Evolutionary conservation across 1,140 invertebrate genomes (phyloP), one percentile per base, ranked within the genome.

Genomic region (Metopolophium dirhodum): DNA sequence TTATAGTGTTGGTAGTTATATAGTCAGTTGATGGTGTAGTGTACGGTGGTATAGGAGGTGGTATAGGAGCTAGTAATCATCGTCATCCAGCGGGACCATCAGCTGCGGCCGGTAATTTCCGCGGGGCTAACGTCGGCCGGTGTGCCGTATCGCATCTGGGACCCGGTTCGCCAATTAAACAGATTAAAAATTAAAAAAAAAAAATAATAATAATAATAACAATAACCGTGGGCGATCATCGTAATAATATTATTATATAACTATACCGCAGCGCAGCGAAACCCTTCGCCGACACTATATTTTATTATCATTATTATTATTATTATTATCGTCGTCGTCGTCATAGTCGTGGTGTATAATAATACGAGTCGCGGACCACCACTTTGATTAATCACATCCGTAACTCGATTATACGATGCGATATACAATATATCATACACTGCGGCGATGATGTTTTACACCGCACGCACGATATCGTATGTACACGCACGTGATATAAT

Each of bases 161-260:
- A 41, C 91, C 82, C 77, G 91, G 91, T 86, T 93, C 26, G 91
- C 91, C 91, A 93, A 93, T 93, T 93, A 93, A 93, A 93, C 77
- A 35, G 91, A 93, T 93, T 93, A 93, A 93, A 92, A 92, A 92
- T 92, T 92, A 41, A 35, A 91, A 82, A 91, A 93, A 92, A 77
- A 88, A 6, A 87, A 87, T 30, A 41, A 54, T 51, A 89, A 54
- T 22, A 1, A 37, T 57, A 37, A 57, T 57, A 47, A 89, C 22
- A 20, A 57, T 89, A 89, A 35, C 49, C 87, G 86, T 18, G 30
- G n/a, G 61, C 61, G 61, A 77, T 77, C 61, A 35, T 77, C 61
- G 20, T n/a, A 54, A 54, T 23, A 18, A 54, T 54, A n/a, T n/a
- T n/a, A n/a, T n/a, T n/a, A 68, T 7, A 77, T 77, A 77, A n/a